These are phyloP conservation scores for Cinclus mexicanus DNA, from an alignment of 2,113 vertebrate species.

Conservation along the genomic window DNA sequence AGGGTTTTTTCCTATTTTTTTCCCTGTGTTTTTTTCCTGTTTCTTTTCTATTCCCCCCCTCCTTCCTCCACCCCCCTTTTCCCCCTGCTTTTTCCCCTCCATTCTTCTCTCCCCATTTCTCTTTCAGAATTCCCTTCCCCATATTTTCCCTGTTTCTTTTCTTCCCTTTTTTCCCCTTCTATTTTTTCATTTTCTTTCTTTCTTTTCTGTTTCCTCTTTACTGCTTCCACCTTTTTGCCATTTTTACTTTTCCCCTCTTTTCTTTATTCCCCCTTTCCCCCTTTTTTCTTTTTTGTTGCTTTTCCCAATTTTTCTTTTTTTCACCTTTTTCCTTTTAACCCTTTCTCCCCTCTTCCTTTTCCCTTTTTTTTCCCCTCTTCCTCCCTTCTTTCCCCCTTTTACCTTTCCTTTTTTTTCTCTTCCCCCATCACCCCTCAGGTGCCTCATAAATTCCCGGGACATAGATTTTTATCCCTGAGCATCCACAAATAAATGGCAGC, in stretches of 20 bases:
- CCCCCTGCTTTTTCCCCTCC: background rate
- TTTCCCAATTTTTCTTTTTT: background rate
- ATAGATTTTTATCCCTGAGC: background rate
- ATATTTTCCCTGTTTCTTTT: background rate
- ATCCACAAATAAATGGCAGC: fast-evolving
- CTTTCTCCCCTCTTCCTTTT: background rate
- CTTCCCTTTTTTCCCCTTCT: fast-evolving
- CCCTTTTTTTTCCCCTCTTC: fast-evolving
- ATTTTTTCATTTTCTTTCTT: background rate
- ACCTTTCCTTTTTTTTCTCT: background rate
- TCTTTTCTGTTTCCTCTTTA: background rate
- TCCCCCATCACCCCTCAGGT: background rate
- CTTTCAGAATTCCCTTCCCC: too few relatives aligned
- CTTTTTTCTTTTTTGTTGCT: fast-evolving
- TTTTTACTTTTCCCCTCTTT: background rate
- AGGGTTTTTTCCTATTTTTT: background rate
- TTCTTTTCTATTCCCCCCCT: background rate
- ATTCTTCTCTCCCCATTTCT: background rate
- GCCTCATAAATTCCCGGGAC: background rate
- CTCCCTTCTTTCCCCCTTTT: background rate
- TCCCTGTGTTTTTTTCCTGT: background rate
- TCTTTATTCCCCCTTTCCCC: too few relatives aligned
- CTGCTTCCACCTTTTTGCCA: background rate
- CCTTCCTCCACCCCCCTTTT: background rate
- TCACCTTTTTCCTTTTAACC: fast-evolving